phyloP scores from a whole-genome alignment of 92 coral and sea anemone genomes.

The Montipora capitata region DNA sequence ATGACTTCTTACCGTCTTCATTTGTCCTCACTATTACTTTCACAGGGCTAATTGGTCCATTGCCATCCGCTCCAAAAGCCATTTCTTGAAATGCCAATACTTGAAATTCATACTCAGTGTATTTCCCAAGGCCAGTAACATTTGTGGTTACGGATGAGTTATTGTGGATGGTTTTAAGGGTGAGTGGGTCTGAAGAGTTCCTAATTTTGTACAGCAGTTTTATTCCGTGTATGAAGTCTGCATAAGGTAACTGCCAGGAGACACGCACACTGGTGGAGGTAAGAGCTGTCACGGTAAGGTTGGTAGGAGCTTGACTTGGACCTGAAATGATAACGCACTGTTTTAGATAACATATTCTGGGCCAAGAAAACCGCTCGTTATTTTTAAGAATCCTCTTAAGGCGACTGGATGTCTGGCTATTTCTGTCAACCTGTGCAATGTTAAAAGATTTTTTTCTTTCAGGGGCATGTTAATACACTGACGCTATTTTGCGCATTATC shows the following conservation, averaged over 20 bases:
- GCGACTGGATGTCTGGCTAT: too few species aligned
- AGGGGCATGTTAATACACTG: too few species aligned
- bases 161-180: not conserved
- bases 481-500: too few species aligned
- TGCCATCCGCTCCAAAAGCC: conserved; percentile 19
- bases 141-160: not conserved
- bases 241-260: conserved; percentile 7
- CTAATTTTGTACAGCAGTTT: conserved; percentile 10
- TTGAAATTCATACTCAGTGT: conserved; percentile 27
- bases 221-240: conserved; percentile 1
- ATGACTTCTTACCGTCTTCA: not conserved
- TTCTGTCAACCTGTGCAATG: too few species aligned
- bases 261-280: not conserved
- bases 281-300: not conserved
- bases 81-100: conserved; percentile 22
- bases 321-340: not conserved
- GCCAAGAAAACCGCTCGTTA: too few species aligned
- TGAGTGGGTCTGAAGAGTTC: not conserved
- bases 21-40: not conserved
- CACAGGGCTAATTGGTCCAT: conserved; percentile 20
- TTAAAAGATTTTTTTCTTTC: too few species aligned
- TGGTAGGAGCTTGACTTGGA: conserved; percentile 17
- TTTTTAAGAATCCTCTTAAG: too few species aligned
- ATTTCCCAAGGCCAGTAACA: conserved; percentile 7
- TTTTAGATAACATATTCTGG: too few species aligned